A percentile compares a stretch with the other conserved stretches of the same genome.
phyloP scores from a whole-genome alignment of 1,140 invertebrate species.

The Anoplolepis gracilipes region DNA sequence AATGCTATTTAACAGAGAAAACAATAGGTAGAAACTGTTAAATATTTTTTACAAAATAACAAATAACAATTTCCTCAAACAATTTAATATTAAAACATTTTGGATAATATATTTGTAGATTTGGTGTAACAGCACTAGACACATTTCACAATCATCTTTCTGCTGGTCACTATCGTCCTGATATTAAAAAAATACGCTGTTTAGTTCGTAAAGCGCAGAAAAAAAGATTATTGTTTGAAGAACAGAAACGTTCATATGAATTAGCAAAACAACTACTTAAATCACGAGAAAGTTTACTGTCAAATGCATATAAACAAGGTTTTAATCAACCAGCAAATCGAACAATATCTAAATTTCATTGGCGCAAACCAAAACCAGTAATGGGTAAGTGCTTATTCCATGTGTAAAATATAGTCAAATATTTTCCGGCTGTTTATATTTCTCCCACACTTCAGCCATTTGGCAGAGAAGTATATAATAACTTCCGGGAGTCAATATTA shows the following conservation, averaged over 20 bases:
- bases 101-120: constrained; percentile 75
- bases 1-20: constrained; percentile 88
- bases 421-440: constrained; percentile 72
- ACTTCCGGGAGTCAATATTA: constrained; percentile 67
- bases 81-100: not conserved
- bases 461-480: constrained; percentile 72
- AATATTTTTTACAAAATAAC: not conserved
- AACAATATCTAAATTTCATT: constrained; percentile 85
- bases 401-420: constrained; percentile 73
- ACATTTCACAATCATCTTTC: constrained; percentile 88
- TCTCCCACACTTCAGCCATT: constrained; percentile 61
- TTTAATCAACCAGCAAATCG: constrained; percentile 85
- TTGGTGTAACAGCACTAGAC: constrained; percentile 81
- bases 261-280: constrained; percentile 88
- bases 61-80: not conserved
- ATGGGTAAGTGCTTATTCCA: constrained; percentile 78
- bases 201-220: constrained; percentile 89
- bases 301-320: constrained; percentile 86
- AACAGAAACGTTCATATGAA: constrained; percentile 86
- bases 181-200: constrained; percentile 86
- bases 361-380: constrained; percentile 83
- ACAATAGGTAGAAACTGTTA: constrained; percentile 86
- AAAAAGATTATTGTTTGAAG: constrained; percentile 89
- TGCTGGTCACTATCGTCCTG: constrained; percentile 88
- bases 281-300: constrained; percentile 89